Conservation (phyloP, 2,797 vertebrate species). For the Parambassis ranga region DNA sequence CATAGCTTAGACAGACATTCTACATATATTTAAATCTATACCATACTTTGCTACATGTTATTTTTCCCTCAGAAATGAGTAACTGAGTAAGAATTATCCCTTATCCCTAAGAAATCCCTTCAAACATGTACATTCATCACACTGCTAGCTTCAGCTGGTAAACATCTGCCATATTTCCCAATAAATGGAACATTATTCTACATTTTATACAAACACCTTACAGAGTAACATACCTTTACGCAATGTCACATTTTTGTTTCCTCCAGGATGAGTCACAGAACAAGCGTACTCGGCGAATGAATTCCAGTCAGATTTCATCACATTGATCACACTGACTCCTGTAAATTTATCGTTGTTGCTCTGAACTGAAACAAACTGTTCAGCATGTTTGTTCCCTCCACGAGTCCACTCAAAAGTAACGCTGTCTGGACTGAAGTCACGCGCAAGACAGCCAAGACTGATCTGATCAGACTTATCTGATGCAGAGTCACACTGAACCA, state of each 20-base stretch:
- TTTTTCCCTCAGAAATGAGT: too few relatives aligned
- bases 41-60: too few relatives aligned
- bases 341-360: not conserved
- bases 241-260: rapidly evolving
- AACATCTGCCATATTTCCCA: too few relatives aligned
- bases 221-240: not conserved
- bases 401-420: constrained; percentile 16
- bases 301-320: not conserved
- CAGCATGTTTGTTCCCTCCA: rapidly evolving
- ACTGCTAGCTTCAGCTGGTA: too few relatives aligned
- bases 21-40: too few relatives aligned
- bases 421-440: not conserved
- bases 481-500: not conserved
- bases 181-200: too few relatives aligned
- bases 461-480: rapidly evolving
- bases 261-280: not conserved
- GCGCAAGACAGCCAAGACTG: constrained; percentile 40
- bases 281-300: too few relatives aligned
- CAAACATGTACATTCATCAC: too few relatives aligned
- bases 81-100: too few relatives aligned
- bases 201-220: too few relatives aligned
- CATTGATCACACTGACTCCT: not conserved
- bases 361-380: not conserved
- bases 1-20: too few relatives aligned
- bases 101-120: too few relatives aligned